Conservation (phyloP, 2,797 vertebrate genomes). For the Tenualosa thibaudeaui region DNA sequence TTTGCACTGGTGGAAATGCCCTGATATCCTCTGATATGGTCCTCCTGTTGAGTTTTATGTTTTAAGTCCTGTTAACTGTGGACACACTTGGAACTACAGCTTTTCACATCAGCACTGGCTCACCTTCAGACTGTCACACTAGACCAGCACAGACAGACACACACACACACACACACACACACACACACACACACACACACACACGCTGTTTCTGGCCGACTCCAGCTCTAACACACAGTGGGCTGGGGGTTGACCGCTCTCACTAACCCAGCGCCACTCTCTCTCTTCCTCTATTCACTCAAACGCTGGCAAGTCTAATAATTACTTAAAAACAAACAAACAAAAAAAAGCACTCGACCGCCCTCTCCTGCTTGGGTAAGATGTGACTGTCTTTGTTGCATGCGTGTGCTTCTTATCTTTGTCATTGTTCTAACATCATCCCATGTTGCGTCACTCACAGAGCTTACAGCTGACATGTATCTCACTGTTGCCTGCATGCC, state of each 20-base stretch:
- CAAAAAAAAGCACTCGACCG: conserved; percentile 71
- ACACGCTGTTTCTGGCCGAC: not conserved
- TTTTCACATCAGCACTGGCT: not conserved
- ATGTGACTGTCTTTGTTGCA: conserved; percentile 62
- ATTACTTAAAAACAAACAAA: conserved; percentile 63
- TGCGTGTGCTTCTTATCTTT: conserved; percentile 38
- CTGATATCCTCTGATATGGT: not conserved
- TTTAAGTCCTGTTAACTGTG: not conserved
- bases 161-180: not conserved
- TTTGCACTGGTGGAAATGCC: not conserved
- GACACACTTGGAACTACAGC: not conserved
- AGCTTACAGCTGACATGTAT: not conserved
- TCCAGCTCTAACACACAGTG: not conserved
- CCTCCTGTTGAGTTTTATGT: not conserved
- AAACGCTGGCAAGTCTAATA: conserved; percentile 93
- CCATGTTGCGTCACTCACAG: conserved; percentile 17
- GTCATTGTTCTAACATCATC: conserved; percentile 47
- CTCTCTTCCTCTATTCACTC: conserved; percentile 84
- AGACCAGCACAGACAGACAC: not conserved
- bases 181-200: not conserved
- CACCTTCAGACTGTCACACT: not conserved
- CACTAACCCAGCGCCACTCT: conserved; percentile 85
- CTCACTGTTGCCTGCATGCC: conserved; percentile 52
- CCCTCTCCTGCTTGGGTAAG: conserved; percentile 94
- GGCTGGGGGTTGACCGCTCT: conserved; percentile 43